Conservation (phyloP, 2,797 vertebrate genomes). For the Leptodactylus fallax region DNA sequence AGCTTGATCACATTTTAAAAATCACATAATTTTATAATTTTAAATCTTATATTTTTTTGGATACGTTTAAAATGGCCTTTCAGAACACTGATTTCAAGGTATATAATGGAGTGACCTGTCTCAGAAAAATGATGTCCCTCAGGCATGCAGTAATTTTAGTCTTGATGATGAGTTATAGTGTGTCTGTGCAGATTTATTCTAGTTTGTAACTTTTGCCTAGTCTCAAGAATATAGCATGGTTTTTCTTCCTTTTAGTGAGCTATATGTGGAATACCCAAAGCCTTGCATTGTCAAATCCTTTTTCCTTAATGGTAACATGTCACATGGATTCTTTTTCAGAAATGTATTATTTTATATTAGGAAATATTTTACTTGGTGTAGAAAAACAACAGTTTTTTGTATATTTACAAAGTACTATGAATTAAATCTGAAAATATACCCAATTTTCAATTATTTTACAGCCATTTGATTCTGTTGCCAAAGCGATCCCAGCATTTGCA, state of each 20-base stretch:
- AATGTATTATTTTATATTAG: neutral
- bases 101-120: slow-evolving; percentile 19
- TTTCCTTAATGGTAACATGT: neutral
- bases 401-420: too few species aligned
- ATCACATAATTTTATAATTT: neutral
- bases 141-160: slow-evolving; percentile 23
- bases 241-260: neutral
- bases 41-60: neutral
- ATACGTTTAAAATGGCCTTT: neutral
- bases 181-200: neutral
- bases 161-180: slow-evolving; percentile 11
- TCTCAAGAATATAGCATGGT: neutral
- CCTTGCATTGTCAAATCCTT: neutral
- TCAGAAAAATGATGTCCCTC: slow-evolving; percentile 29
- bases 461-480: too few species aligned
- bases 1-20: neutral
- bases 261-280: neutral
- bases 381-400: too few species aligned
- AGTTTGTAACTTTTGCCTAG: neutral
- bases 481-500: too few species aligned
- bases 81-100: neutral
- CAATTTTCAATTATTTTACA: too few species aligned
- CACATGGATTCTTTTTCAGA: neutral
- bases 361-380: neutral
- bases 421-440: too few species aligned